These are phyloP conservation scores for Perca fluviatilis DNA, from an alignment of 2,113 vertebrate species.

Conservation along the genomic window DNA sequence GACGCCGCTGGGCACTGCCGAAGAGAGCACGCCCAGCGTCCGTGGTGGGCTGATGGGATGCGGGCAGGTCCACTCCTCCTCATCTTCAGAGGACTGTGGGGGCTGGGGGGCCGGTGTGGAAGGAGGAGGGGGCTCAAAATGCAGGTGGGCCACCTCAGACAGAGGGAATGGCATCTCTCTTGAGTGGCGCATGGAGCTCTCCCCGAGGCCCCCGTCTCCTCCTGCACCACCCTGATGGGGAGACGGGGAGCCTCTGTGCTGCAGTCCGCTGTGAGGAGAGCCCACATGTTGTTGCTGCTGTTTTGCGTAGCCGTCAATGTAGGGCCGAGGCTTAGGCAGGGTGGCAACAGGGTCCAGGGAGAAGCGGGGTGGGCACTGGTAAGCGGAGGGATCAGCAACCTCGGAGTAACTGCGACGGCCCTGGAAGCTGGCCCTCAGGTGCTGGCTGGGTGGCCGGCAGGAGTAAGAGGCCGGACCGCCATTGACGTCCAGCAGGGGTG, in stretches of 20 bases:
- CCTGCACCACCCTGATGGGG: constrained; percentile 65
- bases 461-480: constrained; percentile 89
- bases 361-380: constrained; percentile 89
- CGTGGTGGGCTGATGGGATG: constrained; percentile 89
- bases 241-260: constrained; percentile 71
- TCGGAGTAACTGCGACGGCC: constrained; percentile 97
- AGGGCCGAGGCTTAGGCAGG: constrained; percentile 93
- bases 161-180: constrained; percentile 90
- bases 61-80: constrained; percentile 94
- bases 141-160: constrained; percentile 90
- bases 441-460: constrained; percentile 90
- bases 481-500: constrained; percentile 85
- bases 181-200: constrained; percentile 84
- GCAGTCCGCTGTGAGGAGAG: constrained; percentile 69
- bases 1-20: constrained; percentile 82
- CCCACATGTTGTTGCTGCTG: constrained; percentile 73
- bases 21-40: constrained; percentile 85
- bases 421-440: constrained; percentile 94
- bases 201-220: constrained; percentile 76
- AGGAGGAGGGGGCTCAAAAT: constrained; percentile 85
- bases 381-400: constrained; percentile 90
- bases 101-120: constrained; percentile 78
- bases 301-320: constrained; percentile 87
- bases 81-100: constrained; percentile 92
- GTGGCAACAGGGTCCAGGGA: constrained; percentile 92